A percentile compares a stretch with the other conserved stretches of the same genome.
Evolutionary conservation across 2,113 vertebrate genomes (phyloP).

Genomic region (Strigops habroptila): DNA sequence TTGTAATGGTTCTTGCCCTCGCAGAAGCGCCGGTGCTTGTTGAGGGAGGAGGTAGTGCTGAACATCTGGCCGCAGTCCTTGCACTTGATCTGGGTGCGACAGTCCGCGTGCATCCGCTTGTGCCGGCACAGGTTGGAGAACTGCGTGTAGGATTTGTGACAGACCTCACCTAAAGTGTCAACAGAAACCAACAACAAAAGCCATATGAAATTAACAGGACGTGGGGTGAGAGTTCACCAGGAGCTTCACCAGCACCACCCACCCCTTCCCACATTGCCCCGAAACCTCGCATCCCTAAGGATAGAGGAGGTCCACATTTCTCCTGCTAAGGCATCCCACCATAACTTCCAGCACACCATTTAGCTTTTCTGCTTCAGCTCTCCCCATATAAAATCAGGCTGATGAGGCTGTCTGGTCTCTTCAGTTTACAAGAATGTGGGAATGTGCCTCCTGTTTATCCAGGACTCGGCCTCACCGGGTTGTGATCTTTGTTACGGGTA

Average conservation of each 20-base stretch:
- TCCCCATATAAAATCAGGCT: no score
- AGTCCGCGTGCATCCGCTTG: constrained; percentile 99
- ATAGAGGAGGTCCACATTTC: accelerated
- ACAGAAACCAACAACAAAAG: constrained; percentile 64
- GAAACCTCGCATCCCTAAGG: accelerated
- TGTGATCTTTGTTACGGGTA: not conserved
- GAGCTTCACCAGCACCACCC: accelerated
- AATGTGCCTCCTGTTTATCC: not conserved
- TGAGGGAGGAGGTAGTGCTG: constrained; percentile 99
- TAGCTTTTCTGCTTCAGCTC: no score
- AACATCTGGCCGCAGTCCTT: constrained; percentile 99
- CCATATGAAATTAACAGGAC: constrained; percentile 64
- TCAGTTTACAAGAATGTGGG: accelerated
- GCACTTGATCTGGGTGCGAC: constrained; percentile 98
- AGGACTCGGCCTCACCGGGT: not conserved
- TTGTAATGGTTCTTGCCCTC: constrained; percentile 98
- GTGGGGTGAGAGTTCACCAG: accelerated
- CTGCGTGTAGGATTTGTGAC: constrained; percentile 99
- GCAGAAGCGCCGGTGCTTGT: constrained; percentile 99
- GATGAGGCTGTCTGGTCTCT: accelerated
- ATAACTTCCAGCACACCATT: accelerated
- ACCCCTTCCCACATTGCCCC: accelerated
- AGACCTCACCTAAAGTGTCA: constrained; percentile 93
- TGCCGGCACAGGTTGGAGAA: constrained; percentile 99
- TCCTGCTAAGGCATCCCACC: not conserved